These are phyloP conservation scores for Rhamphomyia laevipes DNA, from an alignment of 2,888 invertebrate genomes.

Conservation along the genomic window DNA sequence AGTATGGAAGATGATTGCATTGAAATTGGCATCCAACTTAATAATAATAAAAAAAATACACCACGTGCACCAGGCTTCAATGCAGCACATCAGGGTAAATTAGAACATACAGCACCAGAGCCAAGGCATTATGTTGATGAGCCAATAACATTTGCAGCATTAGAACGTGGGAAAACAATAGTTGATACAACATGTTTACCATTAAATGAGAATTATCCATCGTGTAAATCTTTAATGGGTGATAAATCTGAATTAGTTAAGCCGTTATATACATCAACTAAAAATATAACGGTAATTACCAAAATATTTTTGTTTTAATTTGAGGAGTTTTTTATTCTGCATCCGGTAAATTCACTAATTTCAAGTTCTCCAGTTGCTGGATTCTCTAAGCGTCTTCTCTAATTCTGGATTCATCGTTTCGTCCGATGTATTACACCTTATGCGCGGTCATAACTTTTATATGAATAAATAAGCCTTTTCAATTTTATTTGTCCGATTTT, in stretches of 20 bases:
- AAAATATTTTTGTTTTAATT: no score
- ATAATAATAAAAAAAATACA: conserved; percentile 14
- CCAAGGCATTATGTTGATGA: conserved; percentile 26
- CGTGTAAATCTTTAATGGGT: conserved; percentile 27
- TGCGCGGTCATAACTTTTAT: no score
- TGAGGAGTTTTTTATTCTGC: no score
- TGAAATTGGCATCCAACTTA: conserved; percentile 18
- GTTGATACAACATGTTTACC: conserved; percentile 23
- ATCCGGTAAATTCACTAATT: no score
- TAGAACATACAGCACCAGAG: conserved; percentile 22
- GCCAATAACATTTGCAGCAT: conserved; percentile 23
- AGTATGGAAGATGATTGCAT: conserved; percentile 20
- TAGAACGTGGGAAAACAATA: conserved; percentile 25
- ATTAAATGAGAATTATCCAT: conserved; percentile 27
- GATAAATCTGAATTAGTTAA: conserved; percentile 20
- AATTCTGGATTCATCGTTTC: no score
- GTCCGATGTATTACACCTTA: no score
- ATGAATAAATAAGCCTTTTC: no score
- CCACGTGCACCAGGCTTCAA: background rate
- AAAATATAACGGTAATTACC: conserved; percentile 22
- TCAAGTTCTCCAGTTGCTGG: no score
- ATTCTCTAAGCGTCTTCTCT: no score
- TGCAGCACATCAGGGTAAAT: conserved; percentile 9
- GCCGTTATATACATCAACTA: conserved; percentile 18
- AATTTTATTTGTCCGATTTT: no score